Base-by-base conservation (phyloP, 2,797 vertebrate genomes). In the Astyanax mexicanus region DNA sequence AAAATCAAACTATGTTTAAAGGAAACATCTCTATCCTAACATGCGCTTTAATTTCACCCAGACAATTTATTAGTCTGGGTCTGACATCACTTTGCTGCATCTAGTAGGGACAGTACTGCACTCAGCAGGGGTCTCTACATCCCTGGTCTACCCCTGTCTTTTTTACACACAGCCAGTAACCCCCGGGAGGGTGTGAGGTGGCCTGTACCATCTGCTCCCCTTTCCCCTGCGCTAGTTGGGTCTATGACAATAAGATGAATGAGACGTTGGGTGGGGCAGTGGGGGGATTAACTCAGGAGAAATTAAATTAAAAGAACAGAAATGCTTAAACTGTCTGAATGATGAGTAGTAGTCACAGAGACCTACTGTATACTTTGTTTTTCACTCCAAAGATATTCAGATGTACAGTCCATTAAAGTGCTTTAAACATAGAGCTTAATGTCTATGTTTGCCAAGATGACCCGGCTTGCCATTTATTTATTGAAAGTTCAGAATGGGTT, bases 161-260 rank as follows among this genome's bases (percentile, higher is more conserved):
- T 86, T 78, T 82, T 78, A 79, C 69, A 73, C 62, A 69, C 45
- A 81, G 69, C 29, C 71, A 78, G 61, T 81, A 68, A 80, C 77
- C 47, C 72, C 62, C 74, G 71, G 79, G 66, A 74, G 58, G 64
- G 67, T 60, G 71, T 51, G 58, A 81, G 72, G 60, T 73, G 72
- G 77, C 73, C 70, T 32, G 55, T 45, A 76, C 85, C 85, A 86
- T 86, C 85, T 86, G 83, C 74, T 83, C 66, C 69, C 74, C 52
- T 49, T 76, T 70, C 55, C 69, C 69, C 17, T 37, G 61, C 78
- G 78, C 64, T 60, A 8, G 19, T 71, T 74, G 68, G 37, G 38
- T 58, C 23, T 57, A 71, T 74, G 54, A 67, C 70, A 72, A 77
- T 29, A 74, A 70, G 55, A 77, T 52, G 72, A 75, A 60, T 80